Conservation (phyloP, 2,888 invertebrate genomes). For the Mythimna loreyi region DNA sequence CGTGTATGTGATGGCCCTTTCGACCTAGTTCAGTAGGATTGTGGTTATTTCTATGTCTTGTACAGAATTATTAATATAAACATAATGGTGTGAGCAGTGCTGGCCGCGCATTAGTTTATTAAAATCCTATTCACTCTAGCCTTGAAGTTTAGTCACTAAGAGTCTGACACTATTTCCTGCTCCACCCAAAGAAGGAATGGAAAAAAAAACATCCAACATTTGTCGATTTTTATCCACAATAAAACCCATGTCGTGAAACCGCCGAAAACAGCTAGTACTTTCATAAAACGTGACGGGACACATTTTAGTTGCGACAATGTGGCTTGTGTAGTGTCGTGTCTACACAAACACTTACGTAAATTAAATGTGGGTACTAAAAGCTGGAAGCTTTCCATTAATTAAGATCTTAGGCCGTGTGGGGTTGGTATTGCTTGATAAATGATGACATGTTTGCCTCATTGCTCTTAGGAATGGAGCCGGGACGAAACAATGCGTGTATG, state of each 20-base stretch:
- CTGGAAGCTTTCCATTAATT: slow-evolving; percentile 2
- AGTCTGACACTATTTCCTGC: too few species aligned
- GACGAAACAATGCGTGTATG: neutral
- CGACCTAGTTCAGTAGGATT: neutral
- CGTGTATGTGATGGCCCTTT: neutral
- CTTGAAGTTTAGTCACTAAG: too few species aligned
- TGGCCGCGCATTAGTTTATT: too few species aligned
- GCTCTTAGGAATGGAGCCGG: neutral
- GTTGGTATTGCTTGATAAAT: slow-evolving; percentile 7
- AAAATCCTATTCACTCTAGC: too few species aligned
- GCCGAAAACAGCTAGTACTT: too few species aligned
- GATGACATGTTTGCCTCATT: slow-evolving; percentile 7
- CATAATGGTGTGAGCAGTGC: too few species aligned
- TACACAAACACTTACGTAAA: neutral
- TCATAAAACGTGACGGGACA: neutral
- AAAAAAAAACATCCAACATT: too few species aligned
- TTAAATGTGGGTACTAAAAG: slow-evolving; percentile 12
- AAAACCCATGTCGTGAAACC: too few species aligned
- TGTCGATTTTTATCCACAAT: too few species aligned
- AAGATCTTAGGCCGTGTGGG: slow-evolving; percentile 3
- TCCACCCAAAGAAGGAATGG: too few species aligned
- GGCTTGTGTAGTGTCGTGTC: neutral
- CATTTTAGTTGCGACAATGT: neutral
- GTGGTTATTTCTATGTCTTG: too few species aligned
- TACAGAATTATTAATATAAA: too few species aligned